Base-by-base conservation (phyloP, 1,140 invertebrate species). In the Orius laevigatus region DNA sequence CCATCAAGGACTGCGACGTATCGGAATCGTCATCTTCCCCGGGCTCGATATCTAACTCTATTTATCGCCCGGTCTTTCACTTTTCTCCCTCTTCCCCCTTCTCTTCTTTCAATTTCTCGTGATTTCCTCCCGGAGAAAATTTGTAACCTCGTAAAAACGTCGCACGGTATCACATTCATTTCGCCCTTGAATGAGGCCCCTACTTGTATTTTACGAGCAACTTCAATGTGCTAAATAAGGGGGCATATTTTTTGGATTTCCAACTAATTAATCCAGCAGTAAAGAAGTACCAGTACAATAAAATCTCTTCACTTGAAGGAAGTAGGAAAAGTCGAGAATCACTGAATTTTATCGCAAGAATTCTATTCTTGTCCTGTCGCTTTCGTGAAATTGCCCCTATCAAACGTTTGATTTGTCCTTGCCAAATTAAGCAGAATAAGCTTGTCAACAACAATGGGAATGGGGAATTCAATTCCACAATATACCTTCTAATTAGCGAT, bases 21-120 rank as follows among this genome's bases (percentile, higher is more conserved):
- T 44, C 42, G 42, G 25, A 25, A 20, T 20, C 39, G 19, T 14
- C 42, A 44, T 12, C 42, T n/a, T 44, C 20, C 42, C 15, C 20
- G 3, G 19, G n/a, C 19, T 31, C 18, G 5, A 25, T 19, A 41
- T 20, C 8, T n/a, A 41, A 16, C 8, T 10, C 39, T 20, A 16
- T 19, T 20, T 19, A 16, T 19, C 20, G 8, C 14, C 39, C 11
- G 3, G 15, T 15, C 39, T 41, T 20, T 41, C 39, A 41, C 16
- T 41, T 16, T 19, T 19, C 11, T 41, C 16, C 16, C 39, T 20
- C 39, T 3, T 41, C 10, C 16, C 39, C 39, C 39, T 10, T 16
- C 16, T 16, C 20, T 41, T 16, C 15, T 9, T 19, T 25, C 25
- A 41, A 41, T 41, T 41, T 41, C 39, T 10, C 15, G 1, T 16